These are phyloP conservation scores for Cygnus olor DNA, from an alignment of 2,797 vertebrate genomes.

Conservation along the genomic window DNA sequence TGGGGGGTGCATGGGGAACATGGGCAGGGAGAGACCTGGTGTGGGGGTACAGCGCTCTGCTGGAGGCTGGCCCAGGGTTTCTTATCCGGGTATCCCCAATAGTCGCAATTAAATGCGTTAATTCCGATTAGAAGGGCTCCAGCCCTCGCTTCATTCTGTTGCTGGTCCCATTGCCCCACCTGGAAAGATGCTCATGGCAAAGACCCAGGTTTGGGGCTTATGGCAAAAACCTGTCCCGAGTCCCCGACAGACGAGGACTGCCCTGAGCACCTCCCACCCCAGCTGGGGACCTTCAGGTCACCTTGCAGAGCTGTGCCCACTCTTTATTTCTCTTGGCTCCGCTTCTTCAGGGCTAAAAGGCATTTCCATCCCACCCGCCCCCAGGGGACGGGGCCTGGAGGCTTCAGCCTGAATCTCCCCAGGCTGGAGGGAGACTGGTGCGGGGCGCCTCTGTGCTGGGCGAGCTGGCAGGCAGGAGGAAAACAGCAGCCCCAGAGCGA, in stretches of 20 bases:
- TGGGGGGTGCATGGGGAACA: not conserved
- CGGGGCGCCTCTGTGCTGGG: not conserved
- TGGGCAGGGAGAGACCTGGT: accelerated
- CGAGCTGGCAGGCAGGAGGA: not conserved
- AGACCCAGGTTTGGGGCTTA: not conserved
- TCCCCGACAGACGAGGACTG: too few relatives aligned
- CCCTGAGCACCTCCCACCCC: not conserved
- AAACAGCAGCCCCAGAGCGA: not conserved
- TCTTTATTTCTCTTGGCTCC: not conserved
- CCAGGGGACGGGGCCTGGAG: not conserved
- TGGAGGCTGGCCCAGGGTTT: accelerated
- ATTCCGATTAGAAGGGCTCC: not conserved
- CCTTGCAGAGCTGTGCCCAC: not conserved
- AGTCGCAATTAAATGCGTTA: not conserved
- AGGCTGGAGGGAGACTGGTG: not conserved
- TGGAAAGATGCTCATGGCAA: not conserved
- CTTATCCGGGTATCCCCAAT: too few relatives aligned
- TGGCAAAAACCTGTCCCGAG: too few relatives aligned
- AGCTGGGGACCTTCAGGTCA: too few relatives aligned
- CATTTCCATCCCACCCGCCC: not conserved
- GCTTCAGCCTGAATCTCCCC: not conserved
- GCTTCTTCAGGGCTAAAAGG: not conserved
- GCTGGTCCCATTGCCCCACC: not conserved
- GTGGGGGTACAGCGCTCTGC: not conserved
- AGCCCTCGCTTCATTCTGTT: accelerated